Evolutionary conservation across 1,140 invertebrate genomes (phyloP).

Genomic region (Tetragonula clypearis): DNA sequence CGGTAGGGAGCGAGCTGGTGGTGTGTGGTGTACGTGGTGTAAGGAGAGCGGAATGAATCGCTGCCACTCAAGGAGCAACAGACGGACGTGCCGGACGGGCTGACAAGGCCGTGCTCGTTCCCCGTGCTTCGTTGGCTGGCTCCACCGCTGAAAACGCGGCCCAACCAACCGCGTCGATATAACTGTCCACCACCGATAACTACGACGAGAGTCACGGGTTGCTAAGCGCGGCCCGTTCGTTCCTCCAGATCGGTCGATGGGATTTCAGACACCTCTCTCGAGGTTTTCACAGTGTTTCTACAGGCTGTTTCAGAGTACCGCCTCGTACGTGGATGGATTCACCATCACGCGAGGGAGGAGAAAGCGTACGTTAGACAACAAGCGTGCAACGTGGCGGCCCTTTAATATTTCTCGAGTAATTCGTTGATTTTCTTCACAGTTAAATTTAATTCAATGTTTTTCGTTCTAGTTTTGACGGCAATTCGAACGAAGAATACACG

Average conservation of each 20-base stretch:
- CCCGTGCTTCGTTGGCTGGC: conserved; percentile 15
- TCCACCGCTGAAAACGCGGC: conserved; percentile 32
- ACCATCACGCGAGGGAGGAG: too few relatives aligned
- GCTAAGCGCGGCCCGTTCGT: conserved; percentile 32
- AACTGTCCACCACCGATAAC: conserved; percentile 51
- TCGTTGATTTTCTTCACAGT: too few relatives aligned
- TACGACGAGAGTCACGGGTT: conserved; percentile 39
- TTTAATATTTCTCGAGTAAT: too few relatives aligned
- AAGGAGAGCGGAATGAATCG: conserved; percentile 75
- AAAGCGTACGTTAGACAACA: too few relatives aligned
- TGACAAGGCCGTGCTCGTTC: conserved; percentile 64
- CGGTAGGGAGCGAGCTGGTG: conserved; percentile 45
- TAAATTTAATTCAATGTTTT: too few relatives aligned
- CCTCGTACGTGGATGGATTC: too few relatives aligned
- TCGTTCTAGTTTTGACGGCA: too few relatives aligned
- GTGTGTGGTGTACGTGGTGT: conserved; percentile 58
- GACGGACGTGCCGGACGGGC: conserved; percentile 68
- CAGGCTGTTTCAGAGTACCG: too few relatives aligned
- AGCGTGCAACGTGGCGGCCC: too few relatives aligned
- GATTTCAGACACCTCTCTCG: conserved; percentile 26
- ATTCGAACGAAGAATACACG: too few relatives aligned
- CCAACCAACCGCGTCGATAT: conserved; percentile 50
- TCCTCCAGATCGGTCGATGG: conserved; percentile 29
- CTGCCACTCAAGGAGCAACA: conserved; percentile 75
- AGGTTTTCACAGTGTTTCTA: too few relatives aligned